Base-by-base conservation (phyloP, 2,888 invertebrate genomes). In the Microlaimidae sp. region DNA sequence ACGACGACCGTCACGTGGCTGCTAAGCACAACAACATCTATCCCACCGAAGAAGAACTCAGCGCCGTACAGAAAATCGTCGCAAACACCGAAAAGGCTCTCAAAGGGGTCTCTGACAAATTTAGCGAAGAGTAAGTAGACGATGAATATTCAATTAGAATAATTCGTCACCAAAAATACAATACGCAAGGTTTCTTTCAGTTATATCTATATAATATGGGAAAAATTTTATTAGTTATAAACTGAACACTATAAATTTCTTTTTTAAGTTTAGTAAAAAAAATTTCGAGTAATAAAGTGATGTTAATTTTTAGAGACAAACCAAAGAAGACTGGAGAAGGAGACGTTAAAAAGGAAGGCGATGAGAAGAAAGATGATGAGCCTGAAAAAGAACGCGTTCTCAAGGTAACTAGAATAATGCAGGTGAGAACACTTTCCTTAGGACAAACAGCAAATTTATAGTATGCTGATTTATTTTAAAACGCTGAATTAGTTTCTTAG, bases 1-100 rank as follows among this genome's bases (percentile, higher is more conserved):
- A 82, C 21, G 93, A 95, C 74, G 95, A 95, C 75, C 81, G 89
- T 3, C 92, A 93, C 75, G 87, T 93, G 55, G 80, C 88, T 71
- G 82, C 85, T 50, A 84, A 86, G 65, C 93, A 93, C 73, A 23
- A 19, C 5, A 32, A 19, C 21, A 88, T 95, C 64, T 92, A 90
- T 76, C 93, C 93, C 1, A 80, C 82, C 65, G 92, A 92, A 72
- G 81, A 81, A 63, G 88, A 92, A 75, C 64, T 74, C 49, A 67
- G 70, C 55, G 71, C 72, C 55, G 86, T 92, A 55, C 92, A 93
- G 73, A 82, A 84, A 65, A 84, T 85, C 61, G 92, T 93, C n/a
- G 85, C 85, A 4, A 84, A 87, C 70, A 86, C 87, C 21, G 93
- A 95, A 74, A 82, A 84, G 59, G 88, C 90, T 32, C 77, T 95